Evolutionary conservation across 2,797 vertebrate species (phyloP), one percentile per base, ranked within the genome.

Genomic region (Hydrolagus colliei): DNA sequence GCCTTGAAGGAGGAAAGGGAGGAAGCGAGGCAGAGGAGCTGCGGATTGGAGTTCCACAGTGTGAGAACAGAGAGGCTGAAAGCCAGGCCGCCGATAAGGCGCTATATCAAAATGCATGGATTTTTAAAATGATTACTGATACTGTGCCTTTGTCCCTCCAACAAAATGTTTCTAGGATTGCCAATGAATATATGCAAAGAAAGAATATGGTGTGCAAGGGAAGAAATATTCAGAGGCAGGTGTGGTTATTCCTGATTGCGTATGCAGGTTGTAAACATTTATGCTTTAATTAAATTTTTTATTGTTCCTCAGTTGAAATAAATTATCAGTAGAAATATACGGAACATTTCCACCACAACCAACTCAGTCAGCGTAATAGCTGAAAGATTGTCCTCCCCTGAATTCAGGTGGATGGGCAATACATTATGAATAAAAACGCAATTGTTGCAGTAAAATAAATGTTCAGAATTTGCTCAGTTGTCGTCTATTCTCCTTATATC

Each of bases 271-370:
- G 65, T 71, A 71, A 68, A 82, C 63, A 84, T 71, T 52, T 12
- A 84, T n/a, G 79, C 68, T 84, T 71, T 71, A 84, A 73, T 73
- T 22, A 73, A 84, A 71, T 11, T 52, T 71, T 32, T 84, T 84
- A 84, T 52, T 71, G 62, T 32, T 84, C 71, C 71, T 35, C 35
- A 71, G 65, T 71, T 84, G 65, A 71, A 71, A 12, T 27, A 41
- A 84, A 68, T 84, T 84, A 84, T 52, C 71, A 35, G 79, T 71
- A 18, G 67, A 22, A 67, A 27, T 68, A 32, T 18, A 67, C 27
- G 71, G 32, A 52, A 8, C 41, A 52, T 84, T 41, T 84, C 27
- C 32, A 67, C n/a, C 61, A 61, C 22, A 61, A 13, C 76, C 63
- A 61, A 13, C 63, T 79, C 27, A 79, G 61, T 14, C 62, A 13